phyloP scores from a whole-genome alignment of 2,888 invertebrate species.

The Hemistola chrysoprasaria region DNA sequence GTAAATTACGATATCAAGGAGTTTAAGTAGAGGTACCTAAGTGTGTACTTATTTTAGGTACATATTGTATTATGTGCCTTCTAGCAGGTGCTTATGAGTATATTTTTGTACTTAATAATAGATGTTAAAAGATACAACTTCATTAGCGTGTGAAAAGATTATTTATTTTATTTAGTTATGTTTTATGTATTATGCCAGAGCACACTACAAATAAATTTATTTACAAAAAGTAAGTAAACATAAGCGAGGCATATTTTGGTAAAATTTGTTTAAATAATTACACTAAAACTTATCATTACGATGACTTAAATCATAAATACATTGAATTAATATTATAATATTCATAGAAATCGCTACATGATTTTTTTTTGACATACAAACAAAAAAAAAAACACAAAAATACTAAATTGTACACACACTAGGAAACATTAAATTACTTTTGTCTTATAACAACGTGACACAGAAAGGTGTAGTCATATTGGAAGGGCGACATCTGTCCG shows the following conservation, averaged over 20 bases:
- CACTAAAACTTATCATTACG: slow-evolving; percentile 48
- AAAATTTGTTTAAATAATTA: slow-evolving; percentile 71
- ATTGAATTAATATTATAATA: slow-evolving; percentile 2
- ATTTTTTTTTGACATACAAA: slow-evolving; percentile 12
- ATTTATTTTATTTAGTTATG: slow-evolving; percentile 53
- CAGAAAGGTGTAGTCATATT: too few relatives aligned
- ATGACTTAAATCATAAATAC: slow-evolving; percentile 6
- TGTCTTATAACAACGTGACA: too few relatives aligned
- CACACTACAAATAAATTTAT: slow-evolving; percentile 65
- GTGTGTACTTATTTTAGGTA: too few relatives aligned
- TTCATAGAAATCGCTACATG: slow-evolving; percentile 3
- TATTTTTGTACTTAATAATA: too few relatives aligned
- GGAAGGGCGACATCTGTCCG: too few relatives aligned
- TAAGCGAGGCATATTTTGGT: slow-evolving; percentile 82
- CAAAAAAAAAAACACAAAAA: slow-evolving; percentile 17
- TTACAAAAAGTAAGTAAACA: slow-evolving; percentile 69
- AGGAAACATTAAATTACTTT: slow-evolving; percentile 61
- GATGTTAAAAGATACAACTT: slow-evolving; percentile 27
- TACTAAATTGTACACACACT: slow-evolving; percentile 56
- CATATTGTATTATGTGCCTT: too few relatives aligned
- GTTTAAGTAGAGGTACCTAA: too few relatives aligned
- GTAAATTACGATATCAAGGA: too few relatives aligned
- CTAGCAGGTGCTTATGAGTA: too few relatives aligned
- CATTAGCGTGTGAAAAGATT: slow-evolving; percentile 70
- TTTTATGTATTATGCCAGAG: slow-evolving; percentile 71